These are phyloP conservation scores for Pristionchus maxplancki DNA, from an alignment of 2,888 invertebrate species.

Conservation along the genomic window DNA sequence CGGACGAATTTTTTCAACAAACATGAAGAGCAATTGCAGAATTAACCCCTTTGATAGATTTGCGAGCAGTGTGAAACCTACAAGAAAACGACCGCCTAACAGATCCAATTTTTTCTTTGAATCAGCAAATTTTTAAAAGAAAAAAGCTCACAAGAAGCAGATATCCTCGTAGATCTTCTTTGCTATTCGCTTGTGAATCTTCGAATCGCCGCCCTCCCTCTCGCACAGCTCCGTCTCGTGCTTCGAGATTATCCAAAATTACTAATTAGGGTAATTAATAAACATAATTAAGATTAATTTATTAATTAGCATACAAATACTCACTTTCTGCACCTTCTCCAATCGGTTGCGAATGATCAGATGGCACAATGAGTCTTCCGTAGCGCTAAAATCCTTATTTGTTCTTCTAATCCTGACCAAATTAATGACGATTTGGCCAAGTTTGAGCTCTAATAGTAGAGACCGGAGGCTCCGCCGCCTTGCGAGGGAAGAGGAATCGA, in stretches of 20 bases:
- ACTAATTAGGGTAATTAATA: background rate
- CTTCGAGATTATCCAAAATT: background rate
- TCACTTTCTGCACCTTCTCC: background rate
- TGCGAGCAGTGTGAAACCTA: background rate
- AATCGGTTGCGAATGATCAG: background rate
- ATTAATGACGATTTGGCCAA: too few species aligned
- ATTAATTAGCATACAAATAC: background rate
- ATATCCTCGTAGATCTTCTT: slow-evolving; percentile 32
- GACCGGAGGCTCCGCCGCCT: too few species aligned
- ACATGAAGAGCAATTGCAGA: too few species aligned
- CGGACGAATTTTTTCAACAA: too few species aligned
- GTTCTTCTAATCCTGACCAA: too few species aligned
- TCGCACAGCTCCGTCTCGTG: background rate
- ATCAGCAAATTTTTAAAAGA: too few species aligned
- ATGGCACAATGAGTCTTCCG: slow-evolving; percentile 1
- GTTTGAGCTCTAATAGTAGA: too few species aligned
- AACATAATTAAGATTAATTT: background rate
- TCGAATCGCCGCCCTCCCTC: background rate
- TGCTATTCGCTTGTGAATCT: background rate
- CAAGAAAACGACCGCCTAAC: background rate
- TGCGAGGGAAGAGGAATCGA: too few species aligned
- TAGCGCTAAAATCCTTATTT: background rate
- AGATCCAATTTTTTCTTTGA: too few species aligned
- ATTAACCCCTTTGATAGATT: too few species aligned
- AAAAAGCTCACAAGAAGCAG: background rate